phyloP scores from a whole-genome alignment of 2,888 invertebrate genomes.

The Drosophila gaucha region DNA sequence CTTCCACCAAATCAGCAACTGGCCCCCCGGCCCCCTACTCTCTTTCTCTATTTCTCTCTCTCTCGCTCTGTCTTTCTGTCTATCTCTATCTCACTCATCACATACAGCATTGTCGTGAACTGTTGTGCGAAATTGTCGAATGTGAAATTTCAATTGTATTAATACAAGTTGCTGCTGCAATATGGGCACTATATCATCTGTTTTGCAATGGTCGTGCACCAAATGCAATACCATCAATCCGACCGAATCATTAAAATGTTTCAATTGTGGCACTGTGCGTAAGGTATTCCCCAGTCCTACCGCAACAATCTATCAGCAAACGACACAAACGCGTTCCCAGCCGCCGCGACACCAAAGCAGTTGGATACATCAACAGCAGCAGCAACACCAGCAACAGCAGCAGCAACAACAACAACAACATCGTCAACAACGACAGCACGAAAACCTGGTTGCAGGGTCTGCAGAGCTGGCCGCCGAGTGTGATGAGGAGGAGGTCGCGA shows the following conservation, averaged over 20 bases:
- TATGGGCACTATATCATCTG: slow-evolving; percentile 97
- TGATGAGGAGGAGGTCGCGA: slow-evolving; percentile 54
- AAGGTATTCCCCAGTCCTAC: slow-evolving; percentile 84
- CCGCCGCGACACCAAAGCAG: slow-evolving; percentile 47
- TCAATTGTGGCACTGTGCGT: slow-evolving; percentile 91
- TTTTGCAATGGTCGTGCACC: slow-evolving; percentile 96
- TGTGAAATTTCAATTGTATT: slow-evolving; percentile 47
- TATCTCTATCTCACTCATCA: slow-evolving; percentile 15
- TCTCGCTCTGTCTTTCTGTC: slow-evolving; percentile 11
- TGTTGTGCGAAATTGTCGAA: slow-evolving; percentile 44
- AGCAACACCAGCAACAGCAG: slow-evolving; percentile 25
- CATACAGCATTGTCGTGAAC: slow-evolving; percentile 43
- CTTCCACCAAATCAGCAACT: slow-evolving; percentile 35
- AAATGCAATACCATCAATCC: slow-evolving; percentile 95
- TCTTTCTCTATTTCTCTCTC: slow-evolving; percentile 2
- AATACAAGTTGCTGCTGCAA: slow-evolving; percentile 33
- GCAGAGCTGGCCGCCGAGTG: slow-evolving; percentile 54
- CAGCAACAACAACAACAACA: slow-evolving; percentile 36
- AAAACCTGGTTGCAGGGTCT: slow-evolving; percentile 26
- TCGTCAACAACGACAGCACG: slow-evolving; percentile 31
- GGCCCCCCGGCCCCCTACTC: slow-evolving; percentile 26
- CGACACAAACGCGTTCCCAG: slow-evolving; percentile 48
- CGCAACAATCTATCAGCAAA: slow-evolving; percentile 61
- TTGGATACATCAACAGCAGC: slow-evolving; percentile 53
- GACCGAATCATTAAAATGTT: slow-evolving; percentile 92